A percentile compares a stretch with the other conserved stretches of the same genome.
Conservation (phyloP, 37 sponge, comb jelly and placozoan species). For the Beroe ovata region DNA sequence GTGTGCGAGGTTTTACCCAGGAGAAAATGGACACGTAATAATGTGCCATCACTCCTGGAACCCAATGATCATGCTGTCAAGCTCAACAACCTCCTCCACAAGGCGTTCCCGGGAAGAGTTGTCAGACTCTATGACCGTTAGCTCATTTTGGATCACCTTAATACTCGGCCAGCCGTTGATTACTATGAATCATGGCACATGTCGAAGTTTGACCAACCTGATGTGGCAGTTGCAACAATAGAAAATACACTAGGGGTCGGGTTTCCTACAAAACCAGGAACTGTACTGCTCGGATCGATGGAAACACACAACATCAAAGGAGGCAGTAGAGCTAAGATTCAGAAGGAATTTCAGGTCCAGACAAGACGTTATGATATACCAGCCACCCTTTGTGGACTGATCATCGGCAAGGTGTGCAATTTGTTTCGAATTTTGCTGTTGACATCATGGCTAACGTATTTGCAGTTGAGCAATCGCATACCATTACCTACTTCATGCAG, state of each 20-base stretch:
- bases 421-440: background rate
- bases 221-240: too few relatives aligned
- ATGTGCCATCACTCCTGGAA: background rate
- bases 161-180: background rate
- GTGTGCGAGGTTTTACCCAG: background rate
- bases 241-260: too few relatives aligned
- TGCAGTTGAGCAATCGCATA: too few relatives aligned
- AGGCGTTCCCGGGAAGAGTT: background rate
- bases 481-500: too few relatives aligned
- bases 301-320: too few relatives aligned
- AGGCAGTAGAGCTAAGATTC: too few relatives aligned
- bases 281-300: too few relatives aligned
- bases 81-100: background rate
- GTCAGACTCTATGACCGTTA: background rate
- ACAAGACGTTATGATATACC: too few relatives aligned
- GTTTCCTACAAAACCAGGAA: too few relatives aligned
- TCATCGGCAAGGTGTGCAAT: background rate
- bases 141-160: background rate
- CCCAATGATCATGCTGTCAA: background rate
- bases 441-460: background rate
- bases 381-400: background rate
- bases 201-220: background rate
- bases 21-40: background rate
- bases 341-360: too few relatives aligned
- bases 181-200: background rate